Base-by-base conservation (phyloP, 2,888 invertebrate species). In the Terebella lapidaria region DNA sequence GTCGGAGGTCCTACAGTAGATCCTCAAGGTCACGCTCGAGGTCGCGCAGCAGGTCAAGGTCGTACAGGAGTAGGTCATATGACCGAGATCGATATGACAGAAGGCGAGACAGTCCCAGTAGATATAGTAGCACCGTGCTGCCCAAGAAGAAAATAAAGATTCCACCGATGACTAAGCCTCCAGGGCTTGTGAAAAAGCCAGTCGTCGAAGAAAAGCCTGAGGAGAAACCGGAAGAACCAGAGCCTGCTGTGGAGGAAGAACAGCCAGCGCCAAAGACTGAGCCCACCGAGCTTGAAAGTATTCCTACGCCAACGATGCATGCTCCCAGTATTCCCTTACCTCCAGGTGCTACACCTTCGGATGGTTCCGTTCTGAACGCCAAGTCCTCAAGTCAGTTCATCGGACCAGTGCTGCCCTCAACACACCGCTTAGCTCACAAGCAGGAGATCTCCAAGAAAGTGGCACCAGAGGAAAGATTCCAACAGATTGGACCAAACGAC, bases 231-330 rank as follows among this genome's bases (percentile, higher is more conserved):
- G 55, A 22, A 29, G 56, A 56, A 22, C 24, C 25, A n/a, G 53
- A 10, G 22, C 35, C 29, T 58, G 64, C 63, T 55, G 55, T 65
- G 3, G 62, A 67, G 53, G 29, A 5, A 28, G 29, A 53, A 26
- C 10, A 70, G 60, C 58, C 67, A 27, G 70, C 68, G 61, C 71
- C 69, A 24, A 71, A 71, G 57, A 3, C 4, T n/a, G 4, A 35
- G 42, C 10, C 24, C 4, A 27, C n/a, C 2, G 54, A 54, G 18
- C 29, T 56, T 3, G 45, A 54, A 18, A 29, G 28, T 15, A 59
- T 59, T 2, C 59, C 58, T 0, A 58, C 58, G 26, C 58, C 57
- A n/a, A 29, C 51, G 4, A n/a, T 22, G 45, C 29, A 46, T 5
- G 60, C 59, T 18, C 52, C 58, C 22, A 56, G 35, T n/a, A 62